Evolutionary conservation across 2,797 vertebrate genomes (phyloP), one percentile per base, ranked within the genome.

Genomic region (Urosaurus nigricauda): DNA sequence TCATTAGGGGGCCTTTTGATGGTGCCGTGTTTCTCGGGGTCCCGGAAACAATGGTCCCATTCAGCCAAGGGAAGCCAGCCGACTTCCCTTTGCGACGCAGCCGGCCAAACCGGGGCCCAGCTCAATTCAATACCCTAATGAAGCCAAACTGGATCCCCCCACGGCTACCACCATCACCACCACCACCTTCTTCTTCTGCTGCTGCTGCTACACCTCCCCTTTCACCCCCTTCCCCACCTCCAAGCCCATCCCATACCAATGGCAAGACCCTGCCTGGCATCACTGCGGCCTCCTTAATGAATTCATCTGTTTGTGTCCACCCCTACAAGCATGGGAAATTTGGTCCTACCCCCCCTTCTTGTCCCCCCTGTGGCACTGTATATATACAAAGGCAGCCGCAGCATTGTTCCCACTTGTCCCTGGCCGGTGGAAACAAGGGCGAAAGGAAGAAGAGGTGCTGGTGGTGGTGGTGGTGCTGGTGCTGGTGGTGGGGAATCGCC

Each of bases 271-370:
- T 98, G 97, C 97, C 97, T 98, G 97, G 97, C 97, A 97, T 97
- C 97, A 97, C 96, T 17, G 87, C 89, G n/a, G n/a, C 88, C 97
- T 97, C 98, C 97, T 98, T 98, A 98, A 98, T 98, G 97, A 98
- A 98, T 97, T 97, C 96, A 97, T 95, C 97, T 98, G 97, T 97
- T 98, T 98, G 97, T 97, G 97, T 97, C 97, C 97, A 87, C 86
- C 79, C 79, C 26, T 4, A 4, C 2, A 32, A 91, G 96, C 97
- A 97, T 96, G 95, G 97, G 96, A 97, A 96, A 95, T 95, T 94
- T 92, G 92, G 94, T 93, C 35, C 95, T 94, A 24, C 17, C 63
- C 63, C 74, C 47, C 73, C 24, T 26, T 4, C 93, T 91, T 92
- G 91, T 93, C 94, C 94, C 92, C 94, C 94, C 93, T 94, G 91